These are phyloP conservation scores for Brachionus sp. DNA, from an alignment of 1,140 invertebrate species.

Conservation along the genomic window DNA sequence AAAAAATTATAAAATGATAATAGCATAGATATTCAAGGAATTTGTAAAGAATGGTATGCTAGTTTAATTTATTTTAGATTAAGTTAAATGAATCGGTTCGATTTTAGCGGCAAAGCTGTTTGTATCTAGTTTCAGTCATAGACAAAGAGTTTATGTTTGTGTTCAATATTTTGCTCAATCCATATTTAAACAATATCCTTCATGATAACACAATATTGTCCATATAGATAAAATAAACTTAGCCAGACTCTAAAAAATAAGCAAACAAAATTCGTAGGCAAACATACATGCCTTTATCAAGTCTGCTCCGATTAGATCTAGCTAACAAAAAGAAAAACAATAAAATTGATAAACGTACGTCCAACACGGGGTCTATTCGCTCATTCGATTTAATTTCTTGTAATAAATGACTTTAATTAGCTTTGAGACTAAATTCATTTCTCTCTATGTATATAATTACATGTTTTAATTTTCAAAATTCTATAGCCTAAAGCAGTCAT, in stretches of 20 bases:
- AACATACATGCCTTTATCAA: slow-evolving; percentile 19
- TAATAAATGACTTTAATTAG: neutral
- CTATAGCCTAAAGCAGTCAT: neutral
- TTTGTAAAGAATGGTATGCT: neutral
- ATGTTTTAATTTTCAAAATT: neutral
- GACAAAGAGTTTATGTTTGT: neutral
- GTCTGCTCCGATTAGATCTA: slow-evolving; percentile 13
- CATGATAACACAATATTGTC: neutral
- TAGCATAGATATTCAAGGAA: neutral
- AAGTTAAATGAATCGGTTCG: neutral
- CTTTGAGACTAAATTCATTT: neutral
- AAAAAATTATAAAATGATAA: neutral
- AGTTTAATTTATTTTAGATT: neutral
- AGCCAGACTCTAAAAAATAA: slow-evolving; percentile 8
- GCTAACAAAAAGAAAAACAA: neutral
- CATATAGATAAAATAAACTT: neutral
- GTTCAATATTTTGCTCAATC: neutral
- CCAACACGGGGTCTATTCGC: neutral
- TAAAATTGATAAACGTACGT: slow-evolving; percentile 14
- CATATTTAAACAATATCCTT: neutral
- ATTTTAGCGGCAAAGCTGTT: neutral
- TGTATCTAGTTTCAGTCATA: neutral
- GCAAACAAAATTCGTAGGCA: neutral
- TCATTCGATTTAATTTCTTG: neutral
- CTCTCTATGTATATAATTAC: neutral